These are phyloP conservation scores for Drosophila meridionalis DNA, from an alignment of 2,888 invertebrate species.

Conservation along the genomic window DNA sequence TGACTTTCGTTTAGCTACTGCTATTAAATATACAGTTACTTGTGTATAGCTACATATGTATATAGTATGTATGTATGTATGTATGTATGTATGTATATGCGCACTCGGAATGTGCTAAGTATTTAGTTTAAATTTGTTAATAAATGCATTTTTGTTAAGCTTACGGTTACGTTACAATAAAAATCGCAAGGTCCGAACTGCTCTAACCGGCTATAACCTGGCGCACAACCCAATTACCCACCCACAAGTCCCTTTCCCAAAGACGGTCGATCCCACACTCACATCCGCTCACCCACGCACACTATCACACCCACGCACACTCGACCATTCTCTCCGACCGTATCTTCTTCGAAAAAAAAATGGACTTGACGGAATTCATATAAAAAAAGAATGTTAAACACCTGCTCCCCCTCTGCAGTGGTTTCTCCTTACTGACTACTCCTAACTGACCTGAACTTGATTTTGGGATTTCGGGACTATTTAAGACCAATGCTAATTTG, in stretches of 20 bases:
- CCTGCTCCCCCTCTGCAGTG: not conserved
- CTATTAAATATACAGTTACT: constrained; percentile 57
- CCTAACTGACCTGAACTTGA: not conserved
- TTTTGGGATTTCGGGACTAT: not conserved
- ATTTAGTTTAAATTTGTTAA: constrained; percentile 56
- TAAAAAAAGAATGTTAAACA: constrained; percentile 27
- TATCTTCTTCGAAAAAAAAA: constrained; percentile 28
- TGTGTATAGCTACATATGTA: constrained; percentile 55
- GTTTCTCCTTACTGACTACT: not conserved
- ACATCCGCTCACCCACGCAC: not conserved
- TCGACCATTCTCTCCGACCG: not conserved
- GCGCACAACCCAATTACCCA: constrained; percentile 52
- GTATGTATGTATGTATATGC: constrained; percentile 37
- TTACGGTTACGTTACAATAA: constrained; percentile 71
- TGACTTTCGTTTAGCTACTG: constrained; percentile 59
- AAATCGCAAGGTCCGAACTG: constrained; percentile 60
- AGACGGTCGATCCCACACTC: constrained; percentile 11
- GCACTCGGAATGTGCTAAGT: constrained; percentile 45
- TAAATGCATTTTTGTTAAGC: constrained; percentile 77
- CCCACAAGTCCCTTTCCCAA: constrained; percentile 11
- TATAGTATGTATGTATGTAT: constrained; percentile 40
- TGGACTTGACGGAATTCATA: constrained; percentile 42
- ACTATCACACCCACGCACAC: not conserved
- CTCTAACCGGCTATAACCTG: constrained; percentile 42
- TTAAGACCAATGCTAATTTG: constrained; percentile 3